These are phyloP conservation scores for Ciona savignyi DNA, from an alignment of 23 tunicate genomes.

Conservation along the genomic window DNA sequence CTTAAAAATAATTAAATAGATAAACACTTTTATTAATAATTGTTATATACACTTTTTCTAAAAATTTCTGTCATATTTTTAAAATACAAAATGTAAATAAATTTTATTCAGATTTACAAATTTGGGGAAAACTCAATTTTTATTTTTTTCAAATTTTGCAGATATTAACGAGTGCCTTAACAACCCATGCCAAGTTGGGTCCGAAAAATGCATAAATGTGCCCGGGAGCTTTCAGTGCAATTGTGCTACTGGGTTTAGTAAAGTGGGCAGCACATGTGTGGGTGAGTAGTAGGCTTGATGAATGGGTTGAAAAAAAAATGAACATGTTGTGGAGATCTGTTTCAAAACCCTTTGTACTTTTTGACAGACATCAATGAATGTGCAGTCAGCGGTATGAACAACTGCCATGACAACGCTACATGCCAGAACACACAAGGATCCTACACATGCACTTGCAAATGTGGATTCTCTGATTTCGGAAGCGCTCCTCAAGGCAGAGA, in stretches of 20 bases:
- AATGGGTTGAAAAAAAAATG: neutral
- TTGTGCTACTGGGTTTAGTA: neutral
- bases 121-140: too few species aligned
- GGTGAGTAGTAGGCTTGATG: neutral
- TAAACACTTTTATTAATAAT: too few species aligned
- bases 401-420: neutral
- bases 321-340: neutral
- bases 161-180: neutral
- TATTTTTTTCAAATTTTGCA: too few species aligned
- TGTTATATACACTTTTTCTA: too few species aligned
- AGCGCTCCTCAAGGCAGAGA: neutral
- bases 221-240: neutral
- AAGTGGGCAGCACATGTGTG: neutral
- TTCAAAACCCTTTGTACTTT: neutral
- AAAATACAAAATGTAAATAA: too few species aligned
- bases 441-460: neutral
- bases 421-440: conserved; percentile 3
- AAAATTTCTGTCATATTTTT: too few species aligned
- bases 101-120: too few species aligned
- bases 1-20: too few species aligned
- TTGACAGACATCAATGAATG: neutral
- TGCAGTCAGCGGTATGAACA: neutral
- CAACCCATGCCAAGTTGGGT: neutral
- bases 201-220: neutral
- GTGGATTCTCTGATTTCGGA: conserved; percentile 14